Evolutionary conservation across 2,888 invertebrate species (phyloP), one percentile per base, ranked within the genome.

Genomic region (Endotricha flammealis): DNA sequence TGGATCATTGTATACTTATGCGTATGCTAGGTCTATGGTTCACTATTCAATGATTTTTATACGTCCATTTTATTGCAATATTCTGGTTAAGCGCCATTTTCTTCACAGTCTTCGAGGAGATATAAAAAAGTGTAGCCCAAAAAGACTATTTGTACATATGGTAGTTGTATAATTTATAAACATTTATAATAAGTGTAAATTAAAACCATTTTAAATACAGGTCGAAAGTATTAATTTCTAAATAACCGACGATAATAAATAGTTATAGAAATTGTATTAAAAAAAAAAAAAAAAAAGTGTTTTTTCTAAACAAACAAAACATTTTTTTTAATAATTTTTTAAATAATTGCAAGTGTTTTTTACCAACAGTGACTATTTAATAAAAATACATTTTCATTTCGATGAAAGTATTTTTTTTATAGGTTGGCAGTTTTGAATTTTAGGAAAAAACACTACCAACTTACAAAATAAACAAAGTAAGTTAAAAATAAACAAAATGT

Each of bases 81-180:
- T 20, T 16, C n/a, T 7, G 20, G 6, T 8, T 20, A 20, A 20
- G 12, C 27, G 12, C 4, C 12, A 11, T 2, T 12, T 12, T 27
- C 10, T 12, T 27, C 20, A 12, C 11, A 27, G 12, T 10, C 12
- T 27, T 10, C 4, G 27, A 12, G 42, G 38, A 51, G 59, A 55
- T 54, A 60, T 50, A 46, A 53, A 50, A 52, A 62, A 62, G 59
- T 60, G 61, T 82, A 82, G 76, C 77, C 69, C 62, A 74, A 70
- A 50, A 77, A 71, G 71, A 77, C 71, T 83, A 81, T 79, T n/a
- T 85, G 85, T 83, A 82, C 51, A 82, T 83, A 82, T 56, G 57
- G 49, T 77, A 81, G 75, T 64, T 60, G 66, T 42, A 73, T 79
- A 76, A 70, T 71, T 73, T 72, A 74, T 70, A 66, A 63, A 62